A percentile compares a stretch with the other conserved stretches of the same genome.
These are phyloP conservation scores for Ceuthmochares aereus DNA, from an alignment of 2,113 vertebrate genomes.

Conservation along the genomic window DNA sequence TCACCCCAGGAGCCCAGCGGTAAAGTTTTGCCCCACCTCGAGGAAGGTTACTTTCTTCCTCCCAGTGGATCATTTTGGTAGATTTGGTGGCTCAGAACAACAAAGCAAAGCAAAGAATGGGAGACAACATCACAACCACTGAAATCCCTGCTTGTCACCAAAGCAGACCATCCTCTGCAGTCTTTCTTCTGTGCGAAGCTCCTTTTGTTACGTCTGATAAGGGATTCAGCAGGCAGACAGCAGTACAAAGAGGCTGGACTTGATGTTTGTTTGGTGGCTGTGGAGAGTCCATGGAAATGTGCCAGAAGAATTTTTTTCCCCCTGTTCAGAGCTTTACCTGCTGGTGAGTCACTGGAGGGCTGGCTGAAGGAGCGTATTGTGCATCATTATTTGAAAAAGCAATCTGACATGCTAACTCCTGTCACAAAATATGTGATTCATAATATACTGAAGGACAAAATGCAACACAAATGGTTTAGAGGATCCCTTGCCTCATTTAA, in stretches of 20 bases:
- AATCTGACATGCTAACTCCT: not conserved
- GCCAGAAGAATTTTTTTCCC: not conserved
- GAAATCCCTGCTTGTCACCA: not conserved
- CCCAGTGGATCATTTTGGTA: not conserved
- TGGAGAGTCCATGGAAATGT: not conserved
- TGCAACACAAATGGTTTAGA: not conserved
- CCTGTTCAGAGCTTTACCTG: conserved; percentile 27
- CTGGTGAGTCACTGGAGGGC: not conserved
- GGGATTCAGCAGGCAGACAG: conserved; percentile 10
- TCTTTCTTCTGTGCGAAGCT: not conserved
- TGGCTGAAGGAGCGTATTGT: not conserved
- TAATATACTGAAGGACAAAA: not conserved
- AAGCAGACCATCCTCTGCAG: not conserved
- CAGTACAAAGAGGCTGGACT: not conserved
- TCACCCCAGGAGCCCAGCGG: not conserved
- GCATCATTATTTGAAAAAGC: conserved; percentile 21
- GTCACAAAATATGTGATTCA: not conserved
- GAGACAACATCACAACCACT: not conserved
- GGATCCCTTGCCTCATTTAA: not conserved
- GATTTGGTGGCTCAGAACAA: not conserved
- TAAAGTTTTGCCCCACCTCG: not conserved
- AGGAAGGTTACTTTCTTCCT: not conserved
- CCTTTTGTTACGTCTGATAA: not conserved
- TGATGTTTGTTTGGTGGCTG: conserved; percentile 15
- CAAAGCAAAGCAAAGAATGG: not conserved